phyloP scores from a whole-genome alignment of 2,113 vertebrate genomes.

The Guaruba guarouba region DNA sequence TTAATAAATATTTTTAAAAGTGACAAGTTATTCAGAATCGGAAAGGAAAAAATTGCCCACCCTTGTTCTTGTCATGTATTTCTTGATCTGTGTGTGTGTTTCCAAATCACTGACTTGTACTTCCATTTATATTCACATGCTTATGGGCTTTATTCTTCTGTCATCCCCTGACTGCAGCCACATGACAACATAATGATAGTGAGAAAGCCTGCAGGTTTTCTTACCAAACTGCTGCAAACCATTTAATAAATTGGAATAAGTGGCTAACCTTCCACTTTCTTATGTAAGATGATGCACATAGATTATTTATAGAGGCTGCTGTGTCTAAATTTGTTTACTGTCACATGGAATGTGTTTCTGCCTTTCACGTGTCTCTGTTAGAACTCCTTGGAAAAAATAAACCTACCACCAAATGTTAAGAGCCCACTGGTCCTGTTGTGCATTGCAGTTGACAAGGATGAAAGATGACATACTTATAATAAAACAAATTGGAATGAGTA shows the following conservation, averaged over 20 bases:
- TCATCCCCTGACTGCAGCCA: background rate
- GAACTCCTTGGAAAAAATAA: constrained; percentile 27
- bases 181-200: background rate
- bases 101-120: constrained; percentile 22
- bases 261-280: constrained; percentile 43
- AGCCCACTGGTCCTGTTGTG: background rate
- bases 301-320: constrained; percentile 47
- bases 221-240: constrained; percentile 47
- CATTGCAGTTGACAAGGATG: constrained; percentile 10
- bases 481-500: constrained; percentile 19
- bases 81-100: background rate
- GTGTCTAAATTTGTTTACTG: constrained; percentile 42
- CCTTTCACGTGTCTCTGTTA: constrained; percentile 21
- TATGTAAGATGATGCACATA: constrained; percentile 51
- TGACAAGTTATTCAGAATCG: background rate
- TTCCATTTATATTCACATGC: constrained; percentile 31
- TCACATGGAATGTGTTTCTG: constrained; percentile 36
- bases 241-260: constrained; percentile 44
- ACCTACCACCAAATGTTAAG: background rate
- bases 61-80: background rate
- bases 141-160: constrained; percentile 28
- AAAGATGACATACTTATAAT: constrained; percentile 21
- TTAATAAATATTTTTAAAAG: background rate
- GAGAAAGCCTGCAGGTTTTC: constrained; percentile 53
- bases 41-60: background rate